Base-by-base conservation (phyloP, 2,113 vertebrate genomes). In the Xiphorhynchus elegans region DNA sequence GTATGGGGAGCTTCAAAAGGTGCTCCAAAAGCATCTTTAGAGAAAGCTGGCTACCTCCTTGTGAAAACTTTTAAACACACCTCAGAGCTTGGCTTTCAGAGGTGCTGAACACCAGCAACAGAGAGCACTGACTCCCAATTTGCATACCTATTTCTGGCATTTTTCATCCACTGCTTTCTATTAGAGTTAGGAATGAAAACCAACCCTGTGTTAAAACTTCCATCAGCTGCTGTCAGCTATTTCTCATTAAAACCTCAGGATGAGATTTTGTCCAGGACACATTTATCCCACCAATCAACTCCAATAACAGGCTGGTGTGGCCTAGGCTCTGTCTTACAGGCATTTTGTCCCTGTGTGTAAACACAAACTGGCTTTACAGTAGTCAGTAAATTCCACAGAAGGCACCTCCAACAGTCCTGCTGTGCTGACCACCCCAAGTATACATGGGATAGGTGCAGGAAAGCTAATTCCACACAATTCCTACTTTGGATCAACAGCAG, bases 121-220 rank as follows among this genome's bases (percentile, higher is more conserved):
- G 44, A 26, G 17, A 63, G 66, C 55, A 81, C 20, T 6, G 35
- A 56, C 44, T 86, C 79, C 52, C 64, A 47, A 90, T 76, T 50
- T 83, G 77, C 84, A 59, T 59, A 46, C 12, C 68, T 93, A 60
- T 89, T 89, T 86, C 88, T 70, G 79, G 70, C 39, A 60, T 56
- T 90, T 90, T 81, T 73, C 86, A 85, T 88, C 75, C 42, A 39
- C 83, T 68, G 53, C 72, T 87, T 86, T 52, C 52, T 86, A 74
- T 73, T 73, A 73, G 70, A 75, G 63, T 60, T 73, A 56, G 63
- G 55, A 89, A 94, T 37, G 60, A 73, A 93, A 96, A 87, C 33
- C 59, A 68, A 13, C 49, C 40, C 86, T 10, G 8, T 3, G 52
- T 47, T 90, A 60, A 62, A 58, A 91, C 68, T 59, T 44, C 77